Percentiles rank a stretch among this genome's conserved stretches.
Evolutionary conservation across 1,140 invertebrate genomes (phyloP).

Genomic region (Neodiprion lecontei): DNA sequence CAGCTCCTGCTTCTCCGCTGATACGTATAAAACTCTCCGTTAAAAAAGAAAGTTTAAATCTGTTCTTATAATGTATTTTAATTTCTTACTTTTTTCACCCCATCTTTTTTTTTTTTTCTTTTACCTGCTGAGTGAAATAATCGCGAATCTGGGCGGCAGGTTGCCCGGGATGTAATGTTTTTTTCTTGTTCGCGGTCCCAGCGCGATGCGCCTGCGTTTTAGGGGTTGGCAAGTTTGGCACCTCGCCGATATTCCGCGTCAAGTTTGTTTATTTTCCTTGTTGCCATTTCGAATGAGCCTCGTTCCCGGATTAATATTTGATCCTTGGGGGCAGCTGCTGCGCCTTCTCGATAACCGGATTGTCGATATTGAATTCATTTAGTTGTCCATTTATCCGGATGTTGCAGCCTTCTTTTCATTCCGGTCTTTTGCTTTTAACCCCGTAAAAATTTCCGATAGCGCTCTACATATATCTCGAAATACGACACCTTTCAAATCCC

Average conservation of each 20-base stretch:
- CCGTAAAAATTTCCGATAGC: too few species aligned
- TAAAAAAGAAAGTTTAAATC: background rate
- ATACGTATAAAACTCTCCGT: background rate
- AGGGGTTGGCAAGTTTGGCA: background rate
- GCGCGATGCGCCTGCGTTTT: background rate
- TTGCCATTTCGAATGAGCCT: background rate
- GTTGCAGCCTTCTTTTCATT: too few species aligned
- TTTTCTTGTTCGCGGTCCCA: background rate
- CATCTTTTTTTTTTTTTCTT: background rate
- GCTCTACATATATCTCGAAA: too few species aligned
- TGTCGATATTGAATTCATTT: constrained; percentile 1
- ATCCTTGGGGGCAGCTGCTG: background rate
- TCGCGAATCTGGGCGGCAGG: background rate
- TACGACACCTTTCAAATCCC: too few species aligned
- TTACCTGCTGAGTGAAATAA: background rate
- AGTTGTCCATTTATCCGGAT: background rate
- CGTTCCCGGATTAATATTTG: background rate
- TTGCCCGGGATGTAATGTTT: background rate
- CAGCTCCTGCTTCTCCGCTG: background rate
- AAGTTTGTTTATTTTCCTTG: background rate
- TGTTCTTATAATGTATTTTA: too few species aligned
- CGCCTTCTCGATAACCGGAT: background rate
- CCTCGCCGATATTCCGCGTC: too few species aligned
- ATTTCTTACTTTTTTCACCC: background rate
- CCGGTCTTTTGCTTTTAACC: too few species aligned